Percentiles rank a stretch among this genome's conserved stretches.
Conservation (phyloP, 2,888 invertebrate genomes). For the Patella depressa region DNA sequence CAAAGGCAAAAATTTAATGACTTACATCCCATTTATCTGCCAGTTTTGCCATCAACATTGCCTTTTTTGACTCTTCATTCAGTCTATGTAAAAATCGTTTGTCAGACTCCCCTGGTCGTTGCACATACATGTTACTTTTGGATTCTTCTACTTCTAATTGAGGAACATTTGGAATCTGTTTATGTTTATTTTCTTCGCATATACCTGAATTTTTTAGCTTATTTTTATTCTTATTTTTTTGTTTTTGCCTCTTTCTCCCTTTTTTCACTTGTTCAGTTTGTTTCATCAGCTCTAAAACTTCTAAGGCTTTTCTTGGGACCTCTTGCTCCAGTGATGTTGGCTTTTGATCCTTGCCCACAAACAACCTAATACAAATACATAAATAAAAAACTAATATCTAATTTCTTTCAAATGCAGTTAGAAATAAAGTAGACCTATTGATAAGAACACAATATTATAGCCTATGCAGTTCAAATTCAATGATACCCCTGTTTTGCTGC, state of each 20-base stretch:
- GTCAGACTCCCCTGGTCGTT: slow-evolving; percentile 51
- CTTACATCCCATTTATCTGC: slow-evolving; percentile 57
- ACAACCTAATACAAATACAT: slow-evolving; percentile 17
- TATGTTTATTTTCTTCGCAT: not conserved
- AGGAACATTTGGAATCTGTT: not conserved
- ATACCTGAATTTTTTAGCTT: slow-evolving; percentile 13
- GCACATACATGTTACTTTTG: slow-evolving; percentile 33
- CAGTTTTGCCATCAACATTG: slow-evolving; percentile 44
- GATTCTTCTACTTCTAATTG: not conserved
- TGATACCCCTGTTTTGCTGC: too few relatives aligned
- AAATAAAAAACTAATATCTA: too few relatives aligned
- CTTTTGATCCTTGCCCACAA: slow-evolving; percentile 20
- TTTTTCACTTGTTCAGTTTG: slow-evolving; percentile 25
- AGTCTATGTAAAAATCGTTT: slow-evolving; percentile 51
- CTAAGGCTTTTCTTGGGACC: slow-evolving; percentile 46
- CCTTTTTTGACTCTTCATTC: slow-evolving; percentile 46
- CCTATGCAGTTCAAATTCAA: too few relatives aligned
- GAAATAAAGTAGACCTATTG: too few relatives aligned
- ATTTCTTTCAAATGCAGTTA: too few relatives aligned
- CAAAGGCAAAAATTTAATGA: not conserved
- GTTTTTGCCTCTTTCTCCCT: slow-evolving; percentile 28
- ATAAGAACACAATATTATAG: too few relatives aligned
- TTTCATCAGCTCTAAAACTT: slow-evolving; percentile 40
- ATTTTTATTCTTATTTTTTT: slow-evolving; percentile 11
- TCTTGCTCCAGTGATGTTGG: slow-evolving; percentile 36